These are phyloP conservation scores for Stichodactyla mertensii DNA, from an alignment of 64 coral and sea anemone species.

Conservation along the genomic window DNA sequence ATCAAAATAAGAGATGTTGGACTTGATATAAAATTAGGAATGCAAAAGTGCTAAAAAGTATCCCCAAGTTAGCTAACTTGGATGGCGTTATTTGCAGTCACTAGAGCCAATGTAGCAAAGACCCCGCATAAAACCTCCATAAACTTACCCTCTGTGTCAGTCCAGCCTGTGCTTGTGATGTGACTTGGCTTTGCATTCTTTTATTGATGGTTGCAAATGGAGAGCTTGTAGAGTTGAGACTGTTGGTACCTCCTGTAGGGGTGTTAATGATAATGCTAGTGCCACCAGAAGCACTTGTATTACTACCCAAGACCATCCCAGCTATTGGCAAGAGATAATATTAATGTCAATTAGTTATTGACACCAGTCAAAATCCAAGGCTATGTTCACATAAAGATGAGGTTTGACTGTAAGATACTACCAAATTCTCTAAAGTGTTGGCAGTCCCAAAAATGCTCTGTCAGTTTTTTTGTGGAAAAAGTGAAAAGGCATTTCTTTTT, in stretches of 20 bases:
- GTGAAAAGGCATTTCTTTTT: no score
- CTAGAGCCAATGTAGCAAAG: no score
- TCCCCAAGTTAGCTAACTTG: no score
- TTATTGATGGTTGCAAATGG: constrained; percentile 96
- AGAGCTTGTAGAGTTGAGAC: constrained; percentile 53
- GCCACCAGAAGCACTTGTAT: constrained; percentile 30
- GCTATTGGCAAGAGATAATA: constrained; percentile 35
- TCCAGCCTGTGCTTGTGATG: constrained; percentile 13
- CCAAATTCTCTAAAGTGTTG: no score
- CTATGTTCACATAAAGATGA: no score
- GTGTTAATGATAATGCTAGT: constrained; percentile 96
- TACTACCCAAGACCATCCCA: constrained; percentile 48
- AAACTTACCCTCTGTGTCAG: constrained; percentile 4
- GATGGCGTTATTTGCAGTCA: no score
- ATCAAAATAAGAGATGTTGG: no score
- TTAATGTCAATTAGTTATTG: neutral
- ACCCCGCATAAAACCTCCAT: neutral
- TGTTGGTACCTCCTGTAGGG: constrained; percentile 52
- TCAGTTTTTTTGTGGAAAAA: no score
- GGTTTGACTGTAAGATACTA: no score
- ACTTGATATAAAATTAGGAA: no score
- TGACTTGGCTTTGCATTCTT: constrained; percentile 73
- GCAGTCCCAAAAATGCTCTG: no score
- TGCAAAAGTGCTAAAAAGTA: no score
- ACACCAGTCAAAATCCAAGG: neutral